These are phyloP conservation scores for Enhydra lutris DNA, from an alignment of 2,113 vertebrate genomes.

Conservation along the genomic window DNA sequence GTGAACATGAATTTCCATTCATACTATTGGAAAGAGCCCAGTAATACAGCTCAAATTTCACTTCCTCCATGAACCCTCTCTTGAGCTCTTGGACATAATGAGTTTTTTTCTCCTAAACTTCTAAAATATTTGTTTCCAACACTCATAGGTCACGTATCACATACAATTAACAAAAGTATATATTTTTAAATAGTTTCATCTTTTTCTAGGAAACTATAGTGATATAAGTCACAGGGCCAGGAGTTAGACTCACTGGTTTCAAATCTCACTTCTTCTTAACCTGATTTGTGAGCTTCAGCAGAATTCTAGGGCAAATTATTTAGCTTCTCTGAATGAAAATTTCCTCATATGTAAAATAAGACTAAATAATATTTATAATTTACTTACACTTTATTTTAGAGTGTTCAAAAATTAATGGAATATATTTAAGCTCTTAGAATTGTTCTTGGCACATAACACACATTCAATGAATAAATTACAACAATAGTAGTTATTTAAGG, in stretches of 20 bases:
- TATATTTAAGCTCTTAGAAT: not conserved
- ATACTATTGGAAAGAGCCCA: not conserved
- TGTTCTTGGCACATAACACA: not conserved
- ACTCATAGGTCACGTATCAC: not conserved
- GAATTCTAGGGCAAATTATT: not conserved
- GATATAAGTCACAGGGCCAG: not conserved
- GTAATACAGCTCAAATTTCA: not conserved
- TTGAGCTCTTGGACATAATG: slow-evolving; percentile 1
- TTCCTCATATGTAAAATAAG: not conserved
- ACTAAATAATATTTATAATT: not conserved
- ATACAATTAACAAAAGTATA: not conserved
- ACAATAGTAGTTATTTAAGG: not conserved
- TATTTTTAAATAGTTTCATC: not conserved
- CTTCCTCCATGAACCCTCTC: not conserved
- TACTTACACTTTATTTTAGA: not conserved
- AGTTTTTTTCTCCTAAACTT: not conserved
- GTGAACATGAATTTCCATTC: not conserved
- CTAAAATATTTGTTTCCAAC: not conserved
- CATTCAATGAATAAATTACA: not conserved
- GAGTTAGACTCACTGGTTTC: not conserved
- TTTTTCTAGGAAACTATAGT: not conserved
- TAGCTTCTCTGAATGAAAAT: not conserved
- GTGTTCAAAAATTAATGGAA: not conserved
- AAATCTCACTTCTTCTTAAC: not conserved
- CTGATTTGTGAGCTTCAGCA: not conserved